phyloP scores from a whole-genome alignment of 2,797 vertebrate species.

The Tachyglossus aculeatus region DNA sequence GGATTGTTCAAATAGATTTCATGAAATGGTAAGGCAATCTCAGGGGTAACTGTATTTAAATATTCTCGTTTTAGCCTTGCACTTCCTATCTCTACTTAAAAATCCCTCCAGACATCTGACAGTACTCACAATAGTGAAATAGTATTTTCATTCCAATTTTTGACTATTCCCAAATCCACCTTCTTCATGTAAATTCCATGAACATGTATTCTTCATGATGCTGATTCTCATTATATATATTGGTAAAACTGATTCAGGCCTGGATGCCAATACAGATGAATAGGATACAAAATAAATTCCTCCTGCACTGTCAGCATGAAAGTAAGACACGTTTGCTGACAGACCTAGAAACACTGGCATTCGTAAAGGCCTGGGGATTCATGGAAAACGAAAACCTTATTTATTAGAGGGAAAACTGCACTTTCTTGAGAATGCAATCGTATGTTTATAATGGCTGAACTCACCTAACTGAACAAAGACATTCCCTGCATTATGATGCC shows the following conservation, averaged over 20 bases:
- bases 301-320: neutral
- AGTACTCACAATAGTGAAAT: neutral
- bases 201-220: neutral
- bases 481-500: neutral
- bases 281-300: neutral
- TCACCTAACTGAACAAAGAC: neutral
- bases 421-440: neutral
- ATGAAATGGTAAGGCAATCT: neutral
- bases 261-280: rapidly evolving
- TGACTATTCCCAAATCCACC: neutral
- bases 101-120: neutral
- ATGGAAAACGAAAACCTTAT: neutral
- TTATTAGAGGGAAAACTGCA: neutral
- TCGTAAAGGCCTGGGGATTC: neutral
- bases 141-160: neutral
- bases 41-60: neutral
- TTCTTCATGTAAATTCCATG: too few species aligned
- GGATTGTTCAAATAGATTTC: too few species aligned
- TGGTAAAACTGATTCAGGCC: rapidly evolving
- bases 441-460: neutral
- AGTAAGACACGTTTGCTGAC: neutral
- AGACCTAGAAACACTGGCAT: neutral
- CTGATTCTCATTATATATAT: neutral
- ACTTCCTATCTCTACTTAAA: neutral
- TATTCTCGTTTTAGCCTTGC: neutral